A percentile compares a stretch with the other conserved stretches of the same genome.
Conservation (phyloP, 1,140 invertebrate species). For the Ceratina calcarata region DNA sequence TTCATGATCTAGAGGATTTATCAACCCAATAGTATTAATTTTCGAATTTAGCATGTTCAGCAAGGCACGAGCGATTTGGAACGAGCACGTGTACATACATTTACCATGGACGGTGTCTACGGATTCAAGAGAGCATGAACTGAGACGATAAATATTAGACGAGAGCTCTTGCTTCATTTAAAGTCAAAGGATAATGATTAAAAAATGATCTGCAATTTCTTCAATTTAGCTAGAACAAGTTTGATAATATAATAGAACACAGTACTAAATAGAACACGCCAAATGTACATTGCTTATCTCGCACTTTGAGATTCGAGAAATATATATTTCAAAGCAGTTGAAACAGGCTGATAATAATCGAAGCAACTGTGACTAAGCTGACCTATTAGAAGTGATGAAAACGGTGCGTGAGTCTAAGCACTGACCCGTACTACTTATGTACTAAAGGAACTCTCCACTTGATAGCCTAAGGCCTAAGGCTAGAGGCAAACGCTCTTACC, state of each 20-base stretch:
- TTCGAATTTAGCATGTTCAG: conserved; percentile 6
- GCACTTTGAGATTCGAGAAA: not conserved
- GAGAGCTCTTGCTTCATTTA: not conserved
- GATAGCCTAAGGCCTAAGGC: not conserved
- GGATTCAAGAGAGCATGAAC: not conserved
- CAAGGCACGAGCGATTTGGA: not conserved
- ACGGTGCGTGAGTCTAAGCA: conserved; percentile 15
- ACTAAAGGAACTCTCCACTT: conserved; percentile 5
- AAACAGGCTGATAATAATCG: conserved; percentile 8
- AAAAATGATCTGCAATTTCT: not conserved
- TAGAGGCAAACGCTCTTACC: conserved; percentile 16
- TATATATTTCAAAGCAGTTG: not conserved
- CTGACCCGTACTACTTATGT: conserved; percentile 43
- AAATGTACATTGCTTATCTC: not conserved
- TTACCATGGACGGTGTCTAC: not conserved
- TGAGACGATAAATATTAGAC: not conserved
- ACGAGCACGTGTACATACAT: not conserved
- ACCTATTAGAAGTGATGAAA: conserved; percentile 15
- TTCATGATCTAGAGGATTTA: too few relatives aligned
- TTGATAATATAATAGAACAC: too few relatives aligned
- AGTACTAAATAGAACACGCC: not conserved
- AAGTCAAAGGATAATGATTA: too few relatives aligned
- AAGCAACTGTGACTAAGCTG: conserved; percentile 6
- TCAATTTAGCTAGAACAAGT: not conserved
- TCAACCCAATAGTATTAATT: conserved; percentile 7